Conservation (phyloP, 1,140 invertebrate genomes). For the Pollicipes pollicipes region DNA sequence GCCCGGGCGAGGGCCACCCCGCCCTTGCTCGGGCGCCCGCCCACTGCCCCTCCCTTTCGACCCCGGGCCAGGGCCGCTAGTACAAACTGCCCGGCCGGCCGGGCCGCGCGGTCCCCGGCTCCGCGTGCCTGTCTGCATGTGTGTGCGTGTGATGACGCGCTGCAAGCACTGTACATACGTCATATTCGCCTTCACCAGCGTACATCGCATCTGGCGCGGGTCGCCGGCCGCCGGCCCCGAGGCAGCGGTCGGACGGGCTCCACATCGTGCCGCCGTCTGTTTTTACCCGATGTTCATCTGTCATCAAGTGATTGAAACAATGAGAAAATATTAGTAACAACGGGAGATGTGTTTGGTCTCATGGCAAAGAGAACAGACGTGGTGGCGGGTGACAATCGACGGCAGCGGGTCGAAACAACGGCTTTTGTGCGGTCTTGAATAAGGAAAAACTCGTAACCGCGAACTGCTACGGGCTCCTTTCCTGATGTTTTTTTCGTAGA, state of each 20-base stretch:
- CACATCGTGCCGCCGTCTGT: neutral
- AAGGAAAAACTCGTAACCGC: too few species aligned
- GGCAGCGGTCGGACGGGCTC: too few species aligned
- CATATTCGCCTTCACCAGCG: neutral
- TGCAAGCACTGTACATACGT: neutral
- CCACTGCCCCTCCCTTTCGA: neutral
- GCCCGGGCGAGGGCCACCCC: neutral
- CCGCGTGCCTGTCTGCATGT: neutral
- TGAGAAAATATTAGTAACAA: neutral
- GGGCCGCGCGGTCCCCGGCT: too few species aligned
- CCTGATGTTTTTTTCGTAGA: too few species aligned
- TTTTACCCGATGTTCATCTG: neutral
- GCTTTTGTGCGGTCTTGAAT: too few species aligned
- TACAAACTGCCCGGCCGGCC: neutral
- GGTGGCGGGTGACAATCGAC: too few species aligned
- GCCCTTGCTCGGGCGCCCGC: neutral
- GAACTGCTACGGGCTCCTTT: too few species aligned
- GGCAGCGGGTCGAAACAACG: too few species aligned
- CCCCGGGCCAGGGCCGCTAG: neutral
- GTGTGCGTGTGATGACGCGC: neutral
- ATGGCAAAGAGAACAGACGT: too few species aligned
- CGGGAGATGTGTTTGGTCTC: neutral
- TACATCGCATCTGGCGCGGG: neutral
- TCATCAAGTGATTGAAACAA: neutral
- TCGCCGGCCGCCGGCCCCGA: too few species aligned